Evolutionary conservation across 2,797 vertebrate species (phyloP).

Genomic region (Periophthalmus magnuspinnatus): DNA sequence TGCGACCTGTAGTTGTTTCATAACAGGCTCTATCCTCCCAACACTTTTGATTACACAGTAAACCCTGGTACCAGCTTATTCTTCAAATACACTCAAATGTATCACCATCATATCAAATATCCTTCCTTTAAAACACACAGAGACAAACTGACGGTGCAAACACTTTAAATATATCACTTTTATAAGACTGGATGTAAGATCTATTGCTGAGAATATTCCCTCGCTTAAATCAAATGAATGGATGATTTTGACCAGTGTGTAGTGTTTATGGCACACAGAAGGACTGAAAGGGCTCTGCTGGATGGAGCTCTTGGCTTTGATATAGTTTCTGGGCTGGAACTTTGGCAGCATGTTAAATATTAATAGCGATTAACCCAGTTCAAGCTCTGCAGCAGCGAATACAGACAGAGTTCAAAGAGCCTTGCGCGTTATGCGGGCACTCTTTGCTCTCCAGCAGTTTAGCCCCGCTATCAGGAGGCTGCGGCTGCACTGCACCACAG

Average conservation of each 20-base stretch:
- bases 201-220: slow-evolving; percentile 35
- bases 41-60: slow-evolving; percentile 52
- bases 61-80: slow-evolving; percentile 25
- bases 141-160: not conserved
- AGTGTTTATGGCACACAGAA: slow-evolving; percentile 64
- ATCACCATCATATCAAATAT: slow-evolving; percentile 15
- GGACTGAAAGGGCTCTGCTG: slow-evolving; percentile 66
- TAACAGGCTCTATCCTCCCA: slow-evolving; percentile 46
- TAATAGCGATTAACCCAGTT: slow-evolving; percentile 86
- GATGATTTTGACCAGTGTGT: slow-evolving; percentile 61
- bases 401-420: slow-evolving; percentile 84
- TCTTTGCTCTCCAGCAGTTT: slow-evolving; percentile 77
- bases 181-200: slow-evolving; percentile 19
- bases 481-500: slow-evolving; percentile 70
- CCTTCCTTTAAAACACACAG: too few species aligned
- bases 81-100: slow-evolving; percentile 17
- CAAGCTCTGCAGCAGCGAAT: slow-evolving; percentile 79
- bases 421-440: slow-evolving; percentile 77
- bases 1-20: slow-evolving; percentile 63
- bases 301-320: slow-evolving; percentile 79
- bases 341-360: slow-evolving; percentile 83
- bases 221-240: slow-evolving; percentile 47
- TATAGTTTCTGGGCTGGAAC: slow-evolving; percentile 82
- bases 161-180: not conserved
- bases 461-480: slow-evolving; percentile 75